phyloP scores from a whole-genome alignment of 2,797 vertebrate species.

The Sebastes wilsoni region DNA sequence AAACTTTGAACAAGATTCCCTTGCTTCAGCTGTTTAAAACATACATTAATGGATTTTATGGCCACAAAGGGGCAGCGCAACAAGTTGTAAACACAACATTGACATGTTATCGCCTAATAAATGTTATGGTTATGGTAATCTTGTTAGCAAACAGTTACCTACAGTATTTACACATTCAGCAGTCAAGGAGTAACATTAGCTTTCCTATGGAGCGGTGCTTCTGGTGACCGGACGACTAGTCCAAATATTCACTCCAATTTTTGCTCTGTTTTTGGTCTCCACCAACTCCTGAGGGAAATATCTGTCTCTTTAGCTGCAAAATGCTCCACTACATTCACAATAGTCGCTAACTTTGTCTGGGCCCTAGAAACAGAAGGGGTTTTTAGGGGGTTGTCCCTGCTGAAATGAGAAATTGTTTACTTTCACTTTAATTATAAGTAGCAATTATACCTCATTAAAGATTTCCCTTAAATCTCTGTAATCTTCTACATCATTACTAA shows the following conservation, averaged over 20 bases:
- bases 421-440: slow-evolving; percentile 36
- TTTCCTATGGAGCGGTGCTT: background rate
- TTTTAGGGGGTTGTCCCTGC: background rate
- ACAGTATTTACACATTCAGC: background rate
- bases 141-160: background rate
- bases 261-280: background rate
- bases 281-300: background rate
- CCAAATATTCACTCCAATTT: background rate
- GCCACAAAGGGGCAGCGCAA: background rate
- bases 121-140: background rate
- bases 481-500: slow-evolving; percentile 20
- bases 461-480: slow-evolving; percentile 4
- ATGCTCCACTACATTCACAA: background rate
- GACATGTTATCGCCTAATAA: too few species aligned
- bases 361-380: background rate
- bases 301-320: background rate
- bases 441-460: slow-evolving; percentile 43
- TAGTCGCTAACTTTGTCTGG: background rate
- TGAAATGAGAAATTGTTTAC: slow-evolving; percentile 9
- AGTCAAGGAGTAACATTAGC: background rate
- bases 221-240: background rate
- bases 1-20: background rate
- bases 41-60: background rate
- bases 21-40: too few species aligned
- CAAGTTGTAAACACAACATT: too few species aligned